A percentile compares a stretch with the other conserved stretches of the same genome.
Conservation (phyloP, 2,113 vertebrate species). For the Bettongia penicillata region DNA sequence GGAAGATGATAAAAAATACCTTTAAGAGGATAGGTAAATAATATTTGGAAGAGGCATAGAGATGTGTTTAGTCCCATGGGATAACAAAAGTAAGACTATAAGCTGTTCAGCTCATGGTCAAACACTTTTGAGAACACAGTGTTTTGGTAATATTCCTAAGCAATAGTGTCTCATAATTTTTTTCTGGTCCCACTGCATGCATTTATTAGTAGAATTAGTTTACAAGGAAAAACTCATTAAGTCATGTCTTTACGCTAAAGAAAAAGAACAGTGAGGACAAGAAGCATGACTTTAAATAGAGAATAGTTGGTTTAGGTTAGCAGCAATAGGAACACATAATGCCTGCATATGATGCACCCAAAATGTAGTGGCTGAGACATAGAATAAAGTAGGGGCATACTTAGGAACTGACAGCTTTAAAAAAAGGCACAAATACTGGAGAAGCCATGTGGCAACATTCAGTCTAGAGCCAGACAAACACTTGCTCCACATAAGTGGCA, state of each 20-base stretch:
- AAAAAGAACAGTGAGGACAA: conserved; percentile 70
- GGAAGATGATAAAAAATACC: neutral
- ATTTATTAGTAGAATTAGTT: conserved; percentile 79
- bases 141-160: conserved; percentile 69
- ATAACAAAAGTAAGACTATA: neutral
- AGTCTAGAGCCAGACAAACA: neutral
- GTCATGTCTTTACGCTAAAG: conserved; percentile 56
- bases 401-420: neutral
- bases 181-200: conserved; percentile 64
- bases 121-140: conserved; percentile 61
- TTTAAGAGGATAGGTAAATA: neutral
- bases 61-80: neutral
- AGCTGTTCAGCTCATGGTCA: conserved; percentile 7
- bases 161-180: conserved; percentile 33
- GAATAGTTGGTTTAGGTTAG: conserved; percentile 73
- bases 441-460: neutral
- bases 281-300: conserved; percentile 68
- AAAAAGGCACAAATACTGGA: neutral
- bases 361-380: neutral
- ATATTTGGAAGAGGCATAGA: neutral
- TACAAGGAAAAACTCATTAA: conserved; percentile 74
- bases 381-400: neutral
- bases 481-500: neutral
- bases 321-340: conserved; percentile 59
- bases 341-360: neutral